phyloP scores from a whole-genome alignment of 2,888 invertebrate species.

The Oscheius sp. region DNA sequence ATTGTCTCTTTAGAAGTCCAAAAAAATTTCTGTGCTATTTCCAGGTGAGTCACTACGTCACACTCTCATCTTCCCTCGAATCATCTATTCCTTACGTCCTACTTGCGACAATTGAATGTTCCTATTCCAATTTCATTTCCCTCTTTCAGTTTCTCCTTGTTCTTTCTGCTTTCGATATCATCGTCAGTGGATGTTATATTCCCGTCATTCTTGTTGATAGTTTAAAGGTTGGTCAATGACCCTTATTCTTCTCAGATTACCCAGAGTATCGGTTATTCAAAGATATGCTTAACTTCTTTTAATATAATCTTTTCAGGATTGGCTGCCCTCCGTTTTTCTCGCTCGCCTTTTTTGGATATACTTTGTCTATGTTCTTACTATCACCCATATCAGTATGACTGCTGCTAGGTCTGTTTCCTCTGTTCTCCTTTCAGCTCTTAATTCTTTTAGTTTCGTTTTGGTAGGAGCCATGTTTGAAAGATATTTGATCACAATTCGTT shows the following conservation, averaged over 20 bases:
- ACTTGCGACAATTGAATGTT: background rate
- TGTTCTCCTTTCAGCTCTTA: too few relatives aligned
- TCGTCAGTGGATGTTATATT: slow-evolving; percentile 44
- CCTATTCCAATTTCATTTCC: background rate
- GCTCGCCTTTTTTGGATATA: slow-evolving; percentile 48
- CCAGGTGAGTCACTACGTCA: slow-evolving; percentile 34
- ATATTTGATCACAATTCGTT: slow-evolving; percentile 43
- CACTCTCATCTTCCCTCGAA: too few relatives aligned
- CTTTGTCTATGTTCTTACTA: slow-evolving; percentile 45
- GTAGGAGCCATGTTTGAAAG: slow-evolving; percentile 43
- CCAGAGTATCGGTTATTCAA: too few relatives aligned
- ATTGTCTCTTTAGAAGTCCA: slow-evolving; percentile 42
- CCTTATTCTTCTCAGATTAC: background rate
- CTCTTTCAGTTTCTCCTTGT: slow-evolving; percentile 46
- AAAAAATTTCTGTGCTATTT: slow-evolving; percentile 47
- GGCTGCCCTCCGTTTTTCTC: slow-evolving; percentile 44
- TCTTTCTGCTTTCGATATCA: slow-evolving; percentile 46
- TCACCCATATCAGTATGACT: slow-evolving; percentile 49
- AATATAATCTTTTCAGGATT: slow-evolving; percentile 47
- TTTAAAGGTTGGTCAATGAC: slow-evolving; percentile 32
- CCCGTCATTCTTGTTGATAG: slow-evolving; percentile 48
- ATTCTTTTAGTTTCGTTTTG: slow-evolving; percentile 47
- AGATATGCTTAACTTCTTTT: too few relatives aligned
- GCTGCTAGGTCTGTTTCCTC: slow-evolving; percentile 35
- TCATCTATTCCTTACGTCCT: too few relatives aligned